Conservation (phyloP, 2,113 vertebrate genomes). For the Benitochromis conjunctus region DNA sequence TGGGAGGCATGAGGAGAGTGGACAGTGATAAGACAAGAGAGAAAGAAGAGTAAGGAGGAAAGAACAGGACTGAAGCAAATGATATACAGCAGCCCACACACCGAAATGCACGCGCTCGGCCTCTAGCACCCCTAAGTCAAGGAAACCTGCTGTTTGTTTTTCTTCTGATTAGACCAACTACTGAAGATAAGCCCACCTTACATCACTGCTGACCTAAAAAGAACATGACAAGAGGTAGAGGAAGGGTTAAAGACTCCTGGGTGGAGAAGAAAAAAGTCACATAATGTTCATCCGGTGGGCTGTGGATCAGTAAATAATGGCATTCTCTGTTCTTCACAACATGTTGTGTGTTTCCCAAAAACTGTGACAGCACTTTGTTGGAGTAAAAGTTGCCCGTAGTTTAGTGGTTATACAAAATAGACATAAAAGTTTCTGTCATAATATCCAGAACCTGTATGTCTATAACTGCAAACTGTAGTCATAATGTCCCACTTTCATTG, state of each 20-base stretch:
- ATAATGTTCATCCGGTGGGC: not conserved
- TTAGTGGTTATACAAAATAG: not conserved
- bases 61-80: slow-evolving; percentile 17
- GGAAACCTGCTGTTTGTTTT: slow-evolving; percentile 53
- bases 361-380: not conserved
- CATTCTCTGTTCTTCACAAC: not conserved
- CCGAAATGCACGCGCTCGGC: not conserved
- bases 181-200: slow-evolving; percentile 31
- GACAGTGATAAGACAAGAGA: slow-evolving; percentile 40
- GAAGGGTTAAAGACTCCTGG: not conserved
- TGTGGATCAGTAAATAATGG: not conserved
- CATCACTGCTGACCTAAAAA: not conserved
- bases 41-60: slow-evolving; percentile 5
- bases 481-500: not conserved
- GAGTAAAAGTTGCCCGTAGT: not conserved
- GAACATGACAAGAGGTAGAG: not conserved
- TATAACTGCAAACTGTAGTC: not conserved
- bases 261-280: not conserved
- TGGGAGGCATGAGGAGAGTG: slow-evolving; percentile 43
- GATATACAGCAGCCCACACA: slow-evolving; percentile 29
- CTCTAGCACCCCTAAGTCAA: not conserved
- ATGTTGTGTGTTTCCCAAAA: not conserved
- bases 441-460: not conserved
- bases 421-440: not conserved
- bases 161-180: slow-evolving; percentile 24